phyloP scores from a whole-genome alignment of 2,113 vertebrate species.

The Motacilla tschutschensis region DNA sequence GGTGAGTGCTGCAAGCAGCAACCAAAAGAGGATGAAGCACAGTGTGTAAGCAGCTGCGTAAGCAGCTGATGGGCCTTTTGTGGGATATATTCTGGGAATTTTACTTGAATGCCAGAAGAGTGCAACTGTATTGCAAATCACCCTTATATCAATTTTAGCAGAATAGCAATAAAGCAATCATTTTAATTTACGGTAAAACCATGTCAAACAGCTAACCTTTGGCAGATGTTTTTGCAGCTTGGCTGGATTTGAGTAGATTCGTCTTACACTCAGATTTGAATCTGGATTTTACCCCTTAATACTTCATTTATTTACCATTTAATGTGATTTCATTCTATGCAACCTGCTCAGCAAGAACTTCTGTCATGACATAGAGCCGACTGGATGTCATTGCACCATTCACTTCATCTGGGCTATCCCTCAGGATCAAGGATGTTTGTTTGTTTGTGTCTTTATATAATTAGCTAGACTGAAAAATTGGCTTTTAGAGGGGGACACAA shows the following conservation, averaged over 20 bases:
- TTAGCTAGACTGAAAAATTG: not conserved
- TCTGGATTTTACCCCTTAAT: not conserved
- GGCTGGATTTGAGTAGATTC: not conserved
- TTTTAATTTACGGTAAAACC: not conserved
- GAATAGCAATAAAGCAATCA: not conserved
- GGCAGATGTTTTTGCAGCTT: not conserved
- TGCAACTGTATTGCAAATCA: not conserved
- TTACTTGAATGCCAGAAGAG: not conserved
- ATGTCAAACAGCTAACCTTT: not conserved
- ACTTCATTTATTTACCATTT: not conserved
- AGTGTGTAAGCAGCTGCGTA: accelerated
- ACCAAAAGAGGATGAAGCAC: not conserved
- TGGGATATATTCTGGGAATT: not conserved
- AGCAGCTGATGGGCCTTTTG: not conserved
- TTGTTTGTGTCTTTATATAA: not conserved
- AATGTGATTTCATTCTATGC: not conserved
- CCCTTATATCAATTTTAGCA: not conserved
- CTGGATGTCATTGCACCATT: not conserved
- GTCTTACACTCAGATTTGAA: not conserved
- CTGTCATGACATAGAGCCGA: not conserved
- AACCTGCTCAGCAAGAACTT: not conserved
- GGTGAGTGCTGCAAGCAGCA: not conserved
- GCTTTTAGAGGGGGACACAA: not conserved
- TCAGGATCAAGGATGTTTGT: not conserved
- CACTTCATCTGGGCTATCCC: not conserved